Evolutionary conservation across 2,888 invertebrate species (phyloP).

Genomic region (Drosophila diplacantha): DNA sequence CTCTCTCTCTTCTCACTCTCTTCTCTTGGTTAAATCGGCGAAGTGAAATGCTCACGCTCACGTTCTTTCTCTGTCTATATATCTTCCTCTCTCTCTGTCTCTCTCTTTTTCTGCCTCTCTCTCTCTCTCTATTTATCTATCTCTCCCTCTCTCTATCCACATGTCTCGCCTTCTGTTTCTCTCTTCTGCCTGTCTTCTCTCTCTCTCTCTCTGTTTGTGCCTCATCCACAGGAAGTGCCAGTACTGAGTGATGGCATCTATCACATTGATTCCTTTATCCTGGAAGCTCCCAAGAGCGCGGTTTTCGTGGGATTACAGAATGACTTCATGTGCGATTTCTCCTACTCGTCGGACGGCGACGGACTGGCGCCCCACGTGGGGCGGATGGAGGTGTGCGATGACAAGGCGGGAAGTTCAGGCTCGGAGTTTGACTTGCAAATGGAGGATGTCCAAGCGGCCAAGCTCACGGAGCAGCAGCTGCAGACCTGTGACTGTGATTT

Average conservation of each 20-base stretch:
- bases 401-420: constrained; percentile 5
- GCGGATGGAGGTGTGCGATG: background rate
- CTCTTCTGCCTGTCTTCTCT: constrained; percentile 45
- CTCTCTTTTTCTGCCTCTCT: constrained; percentile 19
- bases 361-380: constrained; percentile 15
- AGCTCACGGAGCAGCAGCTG: constrained; percentile 1
- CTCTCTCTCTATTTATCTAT: constrained; percentile 11
- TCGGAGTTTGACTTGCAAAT: constrained; percentile 23
- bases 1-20: background rate
- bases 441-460: background rate
- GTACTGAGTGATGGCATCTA: constrained; percentile 71
- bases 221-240: constrained; percentile 75
- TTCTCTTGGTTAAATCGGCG: constrained; percentile 29
- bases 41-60: constrained; percentile 28
- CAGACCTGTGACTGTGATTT: constrained; percentile 27
- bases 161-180: constrained; percentile 54
- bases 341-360: constrained; percentile 57
- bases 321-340: constrained; percentile 71
- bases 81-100: constrained; percentile 44
- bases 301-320: constrained; percentile 76
- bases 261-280: constrained; percentile 76
- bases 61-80: constrained; percentile 38
- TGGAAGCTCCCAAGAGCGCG: constrained; percentile 75
- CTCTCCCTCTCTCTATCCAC: constrained; percentile 44
- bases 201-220: constrained; percentile 53